Conservation (phyloP, 1,140 invertebrate species). For the Pissodes strobi region DNA sequence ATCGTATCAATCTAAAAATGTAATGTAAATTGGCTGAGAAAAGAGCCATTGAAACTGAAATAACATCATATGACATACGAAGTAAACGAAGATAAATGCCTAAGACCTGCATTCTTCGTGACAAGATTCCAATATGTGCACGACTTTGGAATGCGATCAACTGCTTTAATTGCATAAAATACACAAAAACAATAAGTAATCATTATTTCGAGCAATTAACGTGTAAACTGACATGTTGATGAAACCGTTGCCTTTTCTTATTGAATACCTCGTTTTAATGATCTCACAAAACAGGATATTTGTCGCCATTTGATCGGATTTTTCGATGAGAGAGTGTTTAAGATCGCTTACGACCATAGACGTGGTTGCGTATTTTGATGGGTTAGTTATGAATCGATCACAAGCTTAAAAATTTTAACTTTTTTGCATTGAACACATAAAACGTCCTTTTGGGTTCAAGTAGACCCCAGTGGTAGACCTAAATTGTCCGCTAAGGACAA, state of each 20-base stretch:
- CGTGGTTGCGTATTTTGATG: too few relatives aligned
- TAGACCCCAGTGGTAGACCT: too few relatives aligned
- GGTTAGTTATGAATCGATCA: too few relatives aligned
- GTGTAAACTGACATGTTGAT: constrained; percentile 30
- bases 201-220: constrained; percentile 33
- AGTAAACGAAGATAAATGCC: constrained; percentile 25
- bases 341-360: constrained; percentile 8
- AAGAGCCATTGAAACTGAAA: constrained; percentile 2
- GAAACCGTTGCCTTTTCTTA: constrained; percentile 28
- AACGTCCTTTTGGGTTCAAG: too few relatives aligned
- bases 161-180: constrained; percentile 15
- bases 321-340: constrained; percentile 13
- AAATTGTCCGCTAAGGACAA: too few relatives aligned
- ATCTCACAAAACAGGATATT: constrained; percentile 32
- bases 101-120: constrained; percentile 16
- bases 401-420: too few relatives aligned
- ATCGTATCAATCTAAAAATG: too few relatives aligned
- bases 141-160: constrained; percentile 21
- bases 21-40: constrained; percentile 28
- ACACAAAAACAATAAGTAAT: constrained; percentile 25
- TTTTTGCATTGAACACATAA: too few relatives aligned
- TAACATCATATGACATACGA: constrained; percentile 16
- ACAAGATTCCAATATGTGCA: constrained; percentile 30
- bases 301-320: constrained; percentile 21
- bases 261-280: constrained; percentile 16